phyloP scores from a whole-genome alignment of 1,140 invertebrate genomes.

The Drosophila aff. region DNA sequence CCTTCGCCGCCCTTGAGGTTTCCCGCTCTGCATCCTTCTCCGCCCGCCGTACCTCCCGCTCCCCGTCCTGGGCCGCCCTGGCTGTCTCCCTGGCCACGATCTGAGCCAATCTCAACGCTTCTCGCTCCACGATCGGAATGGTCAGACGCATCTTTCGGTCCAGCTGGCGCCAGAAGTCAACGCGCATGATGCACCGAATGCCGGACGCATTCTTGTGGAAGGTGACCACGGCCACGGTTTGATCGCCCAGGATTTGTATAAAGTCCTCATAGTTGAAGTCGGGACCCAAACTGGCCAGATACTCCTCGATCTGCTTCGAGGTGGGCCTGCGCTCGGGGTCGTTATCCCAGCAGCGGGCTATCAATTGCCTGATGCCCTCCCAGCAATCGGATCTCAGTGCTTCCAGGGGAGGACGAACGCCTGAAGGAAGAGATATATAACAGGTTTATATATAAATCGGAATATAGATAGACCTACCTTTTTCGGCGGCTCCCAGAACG shows the following conservation, averaged over 20 bases:
- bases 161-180: slow-evolving; percentile 6
- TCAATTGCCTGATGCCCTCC: slow-evolving; percentile 9
- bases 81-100: slow-evolving; percentile 1
- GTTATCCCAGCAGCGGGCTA: neutral
- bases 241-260: slow-evolving; percentile 6
- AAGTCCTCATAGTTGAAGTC: slow-evolving; percentile 1
- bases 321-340: slow-evolving; percentile 2
- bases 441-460: neutral
- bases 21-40: neutral
- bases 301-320: neutral
- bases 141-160: neutral
- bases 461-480: slow-evolving; percentile 6
- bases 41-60: neutral
- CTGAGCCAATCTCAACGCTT: neutral
- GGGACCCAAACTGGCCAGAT: neutral
- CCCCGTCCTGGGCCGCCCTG: neutral
- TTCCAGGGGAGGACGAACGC: neutral
- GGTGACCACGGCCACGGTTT: slow-evolving; percentile 11
- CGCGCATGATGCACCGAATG: neutral
- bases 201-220: slow-evolving; percentile 4
- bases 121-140: slow-evolving; percentile 4
- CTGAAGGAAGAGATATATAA: neutral
- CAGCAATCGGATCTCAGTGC: slow-evolving; percentile 20
- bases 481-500: neutral
- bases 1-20: neutral